Evolutionary conservation across 35 echinoderm and acorn worm genomes (phyloP), one percentile per base, ranked within the genome.

Genomic region (Heliocidaris erythrogramma): DNA sequence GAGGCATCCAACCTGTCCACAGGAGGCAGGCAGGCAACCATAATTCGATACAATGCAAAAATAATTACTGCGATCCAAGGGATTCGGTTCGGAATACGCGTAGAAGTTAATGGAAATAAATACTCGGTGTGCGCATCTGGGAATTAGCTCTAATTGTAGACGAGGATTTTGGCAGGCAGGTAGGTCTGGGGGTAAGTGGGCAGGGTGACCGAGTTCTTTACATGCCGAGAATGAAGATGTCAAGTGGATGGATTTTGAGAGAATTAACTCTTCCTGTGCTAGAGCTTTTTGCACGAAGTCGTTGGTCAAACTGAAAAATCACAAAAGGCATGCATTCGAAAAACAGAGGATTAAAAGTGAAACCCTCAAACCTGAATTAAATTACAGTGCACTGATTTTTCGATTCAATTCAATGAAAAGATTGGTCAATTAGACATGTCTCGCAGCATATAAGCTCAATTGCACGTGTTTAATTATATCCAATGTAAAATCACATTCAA

Each of bases 61-160:
- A 89, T 89, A 89, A 89, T 89, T 32, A 89, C 87, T 9, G 31
- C 17, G 42, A 89, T 89, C 87, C 87, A 78, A 7, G 87, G 87
- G 47, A 16, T 89, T 48, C 32, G 31, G 87, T 89, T 89, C 17
- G 65, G 87, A 89, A 24, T 47, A 42, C 47, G 12, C 0, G 12
- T 13, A 13, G 29, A 48, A 89, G 31, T 32, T 35, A 89, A 89
- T 89, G 87, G 47, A 89, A 89, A 89, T 89, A 89, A 89, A 89
- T 89, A 89, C 47, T 16, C 47, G 31, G 47, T 89, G 87, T 89
- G 87, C 87, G 87, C 47, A 47, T 48, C 87, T 18, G 47, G 47
- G 87, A 89, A 89, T 89, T 89, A 89, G 31, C 14, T 32, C 16
- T 89, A 89, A 89, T 89, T 89, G 87, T 89, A 47, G 31, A 31